phyloP scores from a whole-genome alignment of 2,113 vertebrate species.

The Propithecus coquereli region DNA sequence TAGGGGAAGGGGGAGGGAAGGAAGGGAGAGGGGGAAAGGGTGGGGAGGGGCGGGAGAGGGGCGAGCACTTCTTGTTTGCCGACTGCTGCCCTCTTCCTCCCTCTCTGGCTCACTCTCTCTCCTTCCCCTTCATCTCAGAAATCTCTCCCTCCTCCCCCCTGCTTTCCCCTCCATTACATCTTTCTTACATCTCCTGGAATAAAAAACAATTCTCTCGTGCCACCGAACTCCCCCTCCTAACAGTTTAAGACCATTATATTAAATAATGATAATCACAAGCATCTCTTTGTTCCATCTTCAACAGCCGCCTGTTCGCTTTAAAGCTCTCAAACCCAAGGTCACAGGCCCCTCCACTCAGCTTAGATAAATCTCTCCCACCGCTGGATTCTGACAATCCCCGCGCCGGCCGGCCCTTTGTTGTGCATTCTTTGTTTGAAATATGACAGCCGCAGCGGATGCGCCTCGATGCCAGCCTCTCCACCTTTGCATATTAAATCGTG shows the following conservation, averaged over 20 bases:
- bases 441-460: neutral
- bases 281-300: neutral
- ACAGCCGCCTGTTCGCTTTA: neutral
- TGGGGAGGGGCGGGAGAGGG: neutral
- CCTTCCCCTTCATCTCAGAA: neutral
- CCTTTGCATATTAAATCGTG: constrained; percentile 52
- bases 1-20: neutral
- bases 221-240: constrained; percentile 40
- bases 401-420: constrained; percentile 36
- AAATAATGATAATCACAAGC: constrained; percentile 56
- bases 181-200: constrained; percentile 46
- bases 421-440: constrained; percentile 64
- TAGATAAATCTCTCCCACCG: constrained; percentile 48
- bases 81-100: rapidly evolving
- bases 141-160: neutral
- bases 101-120: neutral
- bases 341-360: constrained; percentile 41
- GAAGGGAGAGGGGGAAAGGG: too few relatives aligned
- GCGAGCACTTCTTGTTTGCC: neutral
- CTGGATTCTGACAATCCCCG: constrained; percentile 36
- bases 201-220: constrained; percentile 15
- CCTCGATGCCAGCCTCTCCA: constrained; percentile 35
- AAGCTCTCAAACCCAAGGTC: constrained; percentile 61
- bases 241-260: constrained; percentile 60
- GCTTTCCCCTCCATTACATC: neutral